Evolutionary conservation across 1,140 invertebrate species (phyloP).

Genomic region (Coelopa frigida): DNA sequence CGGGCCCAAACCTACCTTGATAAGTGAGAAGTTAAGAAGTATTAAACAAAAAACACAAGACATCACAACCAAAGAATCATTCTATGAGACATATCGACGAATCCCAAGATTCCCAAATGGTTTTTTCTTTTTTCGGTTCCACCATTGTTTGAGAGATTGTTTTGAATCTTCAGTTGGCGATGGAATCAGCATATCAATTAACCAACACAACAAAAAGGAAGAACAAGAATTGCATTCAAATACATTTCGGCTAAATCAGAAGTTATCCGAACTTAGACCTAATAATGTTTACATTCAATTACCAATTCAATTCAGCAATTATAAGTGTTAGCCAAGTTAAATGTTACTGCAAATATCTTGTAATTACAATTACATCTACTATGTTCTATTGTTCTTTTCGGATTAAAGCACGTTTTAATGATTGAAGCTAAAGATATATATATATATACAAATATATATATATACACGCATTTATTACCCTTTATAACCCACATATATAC

Average conservation of each 20-base stretch:
- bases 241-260: too few species aligned
- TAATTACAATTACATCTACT: not conserved
- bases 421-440: too few species aligned
- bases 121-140: not conserved
- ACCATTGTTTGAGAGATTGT: not conserved
- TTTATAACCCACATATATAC: conserved; percentile 16
- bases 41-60: too few species aligned
- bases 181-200: conserved; percentile 45
- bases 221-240: conserved; percentile 14
- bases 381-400: too few species aligned
- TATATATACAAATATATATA: too few species aligned
- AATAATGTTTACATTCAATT: not conserved
- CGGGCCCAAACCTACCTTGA: too few species aligned
- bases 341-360: not conserved
- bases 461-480: conserved; percentile 20
- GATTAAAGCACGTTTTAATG: too few species aligned
- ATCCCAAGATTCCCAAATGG: too few species aligned
- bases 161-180: conserved; percentile 26
- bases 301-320: not conserved
- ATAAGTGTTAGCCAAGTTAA: not conserved
- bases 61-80: too few species aligned
- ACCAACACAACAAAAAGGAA: conserved; percentile 27
- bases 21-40: too few species aligned
- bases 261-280: conserved; percentile 13
- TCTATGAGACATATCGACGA: too few species aligned